phyloP scores from a whole-genome alignment of 23 tunicate species.

The Clavelina lepadiformis region DNA sequence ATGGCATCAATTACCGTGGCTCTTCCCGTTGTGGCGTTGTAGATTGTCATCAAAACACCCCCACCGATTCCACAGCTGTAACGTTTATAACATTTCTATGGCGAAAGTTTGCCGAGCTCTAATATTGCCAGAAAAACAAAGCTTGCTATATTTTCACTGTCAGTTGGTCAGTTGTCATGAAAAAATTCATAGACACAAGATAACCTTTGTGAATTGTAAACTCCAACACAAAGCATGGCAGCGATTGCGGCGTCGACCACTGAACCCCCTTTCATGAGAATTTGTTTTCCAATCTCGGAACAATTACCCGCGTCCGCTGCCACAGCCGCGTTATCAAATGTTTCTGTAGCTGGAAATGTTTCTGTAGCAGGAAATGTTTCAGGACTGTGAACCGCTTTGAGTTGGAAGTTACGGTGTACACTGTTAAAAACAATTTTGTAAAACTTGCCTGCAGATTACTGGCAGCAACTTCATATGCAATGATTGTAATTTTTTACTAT shows the following conservation, averaged over 20 bases:
- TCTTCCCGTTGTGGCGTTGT: conserved; percentile 59
- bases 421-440: too few species aligned
- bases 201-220: conserved; percentile 86
- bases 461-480: too few species aligned
- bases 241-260: conserved; percentile 97
- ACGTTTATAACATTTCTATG: too few species aligned
- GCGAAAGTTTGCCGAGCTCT: too few species aligned
- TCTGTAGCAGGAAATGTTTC: conserved; percentile 9
- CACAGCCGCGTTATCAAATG: conserved; percentile 61
- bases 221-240: conserved; percentile 83
- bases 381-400: too few species aligned
- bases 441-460: too few species aligned
- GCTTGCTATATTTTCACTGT: too few species aligned
- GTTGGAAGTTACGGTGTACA: too few species aligned
- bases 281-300: conserved; percentile 73
- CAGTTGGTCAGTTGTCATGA: too few species aligned
- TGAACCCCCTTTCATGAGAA: conserved; percentile 62
- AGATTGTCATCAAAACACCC: conserved; percentile 73
- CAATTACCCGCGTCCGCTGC: conserved; percentile 92
- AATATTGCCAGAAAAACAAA: too few species aligned
- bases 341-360: conserved; percentile 7
- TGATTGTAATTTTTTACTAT: too few species aligned
- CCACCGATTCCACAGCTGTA: conserved; percentile 95
- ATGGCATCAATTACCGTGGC: conserved; percentile 66
- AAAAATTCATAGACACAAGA: too few species aligned